phyloP scores from a whole-genome alignment of 2,797 vertebrate genomes.

The Coregonus ussuriensis region DNA sequence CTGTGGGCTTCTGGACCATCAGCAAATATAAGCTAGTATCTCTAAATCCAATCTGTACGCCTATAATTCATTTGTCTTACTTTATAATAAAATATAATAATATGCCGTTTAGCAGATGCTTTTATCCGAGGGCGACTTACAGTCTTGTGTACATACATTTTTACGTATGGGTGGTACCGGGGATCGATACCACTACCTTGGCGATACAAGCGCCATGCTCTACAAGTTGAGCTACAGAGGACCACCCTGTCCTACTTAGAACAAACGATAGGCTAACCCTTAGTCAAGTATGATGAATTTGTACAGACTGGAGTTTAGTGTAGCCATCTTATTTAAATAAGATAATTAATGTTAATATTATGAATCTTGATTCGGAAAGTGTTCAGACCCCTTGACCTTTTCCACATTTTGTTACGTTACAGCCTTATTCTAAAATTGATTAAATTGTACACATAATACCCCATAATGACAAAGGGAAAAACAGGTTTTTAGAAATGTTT shows the following conservation, averaged over 20 bases:
- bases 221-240: not conserved
- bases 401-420: too few relatives aligned
- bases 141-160: too few relatives aligned
- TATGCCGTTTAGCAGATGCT: too few relatives aligned
- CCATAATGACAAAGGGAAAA: too few relatives aligned
- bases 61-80: not conserved
- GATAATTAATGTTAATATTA: not conserved
- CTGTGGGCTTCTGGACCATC: not conserved
- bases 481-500: too few relatives aligned
- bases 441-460: too few relatives aligned
- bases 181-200: too few relatives aligned
- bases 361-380: not conserved
- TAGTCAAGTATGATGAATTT: not conserved
- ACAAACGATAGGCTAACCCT: not conserved
- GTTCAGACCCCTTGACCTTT: too few relatives aligned
- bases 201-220: too few relatives aligned
- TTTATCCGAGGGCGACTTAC: too few relatives aligned
- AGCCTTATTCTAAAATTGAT: too few relatives aligned
- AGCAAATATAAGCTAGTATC: not conserved
- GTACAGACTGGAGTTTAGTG: not conserved
- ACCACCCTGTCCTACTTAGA: not conserved
- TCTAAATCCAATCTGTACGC: not conserved
- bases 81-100: not conserved
- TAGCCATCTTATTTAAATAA: not conserved
- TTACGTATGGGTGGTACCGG: too few relatives aligned